phyloP scores from a whole-genome alignment of 2,113 vertebrate genomes.

The Archocentrus centrarchus region DNA sequence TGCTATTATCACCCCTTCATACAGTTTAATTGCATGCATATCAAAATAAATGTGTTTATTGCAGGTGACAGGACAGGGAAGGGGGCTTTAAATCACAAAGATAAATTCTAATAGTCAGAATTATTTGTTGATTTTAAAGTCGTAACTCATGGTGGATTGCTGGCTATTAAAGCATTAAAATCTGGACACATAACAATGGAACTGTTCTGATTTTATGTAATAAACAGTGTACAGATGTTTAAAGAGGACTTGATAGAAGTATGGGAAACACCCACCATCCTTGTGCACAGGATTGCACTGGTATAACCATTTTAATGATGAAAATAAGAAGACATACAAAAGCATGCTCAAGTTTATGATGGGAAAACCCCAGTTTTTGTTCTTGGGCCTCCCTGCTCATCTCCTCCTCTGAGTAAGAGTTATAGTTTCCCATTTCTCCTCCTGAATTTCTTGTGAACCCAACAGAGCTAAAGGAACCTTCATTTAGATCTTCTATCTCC shows the following conservation, averaged over 20 bases:
- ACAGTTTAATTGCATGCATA: constrained; percentile 5
- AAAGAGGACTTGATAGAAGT: background rate
- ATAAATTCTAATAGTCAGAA: background rate
- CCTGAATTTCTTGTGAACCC: constrained; percentile 66
- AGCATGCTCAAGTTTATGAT: constrained; percentile 15
- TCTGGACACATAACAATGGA: background rate
- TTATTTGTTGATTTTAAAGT: background rate
- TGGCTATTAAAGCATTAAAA: background rate
- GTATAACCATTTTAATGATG: constrained; percentile 26
- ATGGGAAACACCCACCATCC: background rate
- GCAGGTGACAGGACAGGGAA: background rate
- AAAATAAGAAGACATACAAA: constrained; percentile 11
- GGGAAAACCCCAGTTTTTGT: constrained; percentile 76
- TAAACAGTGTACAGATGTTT: background rate
- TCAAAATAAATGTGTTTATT: constrained; percentile 14
- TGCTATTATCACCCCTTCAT: background rate
- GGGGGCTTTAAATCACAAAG: background rate
- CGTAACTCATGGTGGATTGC: constrained; percentile 3
- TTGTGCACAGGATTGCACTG: constrained; percentile 9
- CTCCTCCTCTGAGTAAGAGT: constrained; percentile 80
- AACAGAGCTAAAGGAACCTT: constrained; percentile 49
- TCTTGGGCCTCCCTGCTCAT: constrained; percentile 64
- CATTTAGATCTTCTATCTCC: constrained; percentile 38
- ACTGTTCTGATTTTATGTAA: background rate
- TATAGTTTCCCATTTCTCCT: constrained; percentile 69